Evolutionary conservation across 2,113 vertebrate genomes (phyloP).

Genomic region (Pongo abelii): DNA sequence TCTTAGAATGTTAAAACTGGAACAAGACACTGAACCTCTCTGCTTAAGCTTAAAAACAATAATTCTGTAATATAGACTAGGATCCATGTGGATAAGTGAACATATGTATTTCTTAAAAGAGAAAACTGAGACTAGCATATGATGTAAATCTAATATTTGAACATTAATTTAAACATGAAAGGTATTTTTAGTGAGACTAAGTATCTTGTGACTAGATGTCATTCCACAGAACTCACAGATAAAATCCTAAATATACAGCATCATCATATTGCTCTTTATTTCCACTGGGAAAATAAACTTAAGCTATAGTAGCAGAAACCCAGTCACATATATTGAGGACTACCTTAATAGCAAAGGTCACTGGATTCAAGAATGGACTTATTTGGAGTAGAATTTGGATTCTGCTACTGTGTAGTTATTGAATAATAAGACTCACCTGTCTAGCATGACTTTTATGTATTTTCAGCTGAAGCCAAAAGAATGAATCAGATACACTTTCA

Average conservation of each 20-base stretch:
- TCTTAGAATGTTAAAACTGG: conserved; percentile 5
- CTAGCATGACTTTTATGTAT: conserved; percentile 7
- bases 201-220: not conserved
- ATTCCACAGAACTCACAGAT: not conserved
- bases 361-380: conserved; percentile 19
- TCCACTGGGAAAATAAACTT: conserved; percentile 50
- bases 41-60: not conserved
- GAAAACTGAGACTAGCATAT: not conserved
- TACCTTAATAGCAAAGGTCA: conserved; percentile 47
- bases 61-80: not conserved
- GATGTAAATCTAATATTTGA: not conserved
- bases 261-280: not conserved
- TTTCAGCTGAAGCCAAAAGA: conserved; percentile 5
- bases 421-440: conserved; percentile 40
- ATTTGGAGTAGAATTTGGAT: conserved; percentile 12
- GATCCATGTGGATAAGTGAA: conserved; percentile 6
- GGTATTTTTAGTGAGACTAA: not conserved
- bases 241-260: conserved; percentile 17
- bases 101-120: not conserved
- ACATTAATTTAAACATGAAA: conserved; percentile 48
- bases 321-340: conserved; percentile 13
- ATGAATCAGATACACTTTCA: conserved; percentile 57
- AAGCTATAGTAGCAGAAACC: not conserved
- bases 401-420: not conserved
- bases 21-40: not conserved